Evolutionary conservation across 2,797 vertebrate genomes (phyloP).

Genomic region (Naso thynnoides): DNA sequence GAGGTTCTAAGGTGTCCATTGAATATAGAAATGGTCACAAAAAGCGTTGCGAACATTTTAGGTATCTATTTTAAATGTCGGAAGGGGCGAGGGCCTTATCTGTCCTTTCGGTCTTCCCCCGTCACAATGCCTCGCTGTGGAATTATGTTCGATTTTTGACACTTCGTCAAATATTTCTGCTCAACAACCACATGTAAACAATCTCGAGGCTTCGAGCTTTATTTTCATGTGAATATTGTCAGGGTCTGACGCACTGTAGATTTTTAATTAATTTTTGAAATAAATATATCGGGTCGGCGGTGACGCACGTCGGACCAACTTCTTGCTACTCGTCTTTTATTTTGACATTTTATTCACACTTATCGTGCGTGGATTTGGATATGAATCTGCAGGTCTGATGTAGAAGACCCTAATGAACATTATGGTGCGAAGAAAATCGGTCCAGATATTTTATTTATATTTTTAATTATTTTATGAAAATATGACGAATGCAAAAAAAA

Average conservation of each 20-base stretch:
- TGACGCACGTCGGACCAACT: slow-evolving; percentile 76
- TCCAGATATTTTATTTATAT: slow-evolving; percentile 87
- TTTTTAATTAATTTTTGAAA: slow-evolving; percentile 93
- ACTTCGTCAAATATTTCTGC: slow-evolving; percentile 30
- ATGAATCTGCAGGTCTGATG: slow-evolving; percentile 91
- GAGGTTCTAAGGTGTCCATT: slow-evolving; percentile 45
- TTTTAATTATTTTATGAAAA: slow-evolving; percentile 99
- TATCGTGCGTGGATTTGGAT: slow-evolving; percentile 57
- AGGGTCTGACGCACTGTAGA: slow-evolving; percentile 69
- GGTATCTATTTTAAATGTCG: slow-evolving; percentile 80
- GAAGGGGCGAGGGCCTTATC: slow-evolving; percentile 87
- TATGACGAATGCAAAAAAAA: slow-evolving; percentile 91
- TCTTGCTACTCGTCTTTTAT: slow-evolving; percentile 62
- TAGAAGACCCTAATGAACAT: slow-evolving; percentile 73
- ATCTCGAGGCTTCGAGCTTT: slow-evolving; percentile 75
- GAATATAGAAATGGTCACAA: slow-evolving; percentile 22
- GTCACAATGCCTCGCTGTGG: slow-evolving; percentile 64
- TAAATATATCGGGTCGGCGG: slow-evolving; percentile 71
- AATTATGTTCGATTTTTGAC: slow-evolving; percentile 80
- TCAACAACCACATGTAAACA: slow-evolving; percentile 51
- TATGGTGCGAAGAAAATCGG: slow-evolving; percentile 72
- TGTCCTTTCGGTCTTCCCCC: slow-evolving; percentile 55
- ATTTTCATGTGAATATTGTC: slow-evolving; percentile 86
- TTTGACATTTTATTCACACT: slow-evolving; percentile 78
- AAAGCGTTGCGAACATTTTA: slow-evolving; percentile 61